Evolutionary conservation across 2,888 invertebrate genomes (phyloP).

Genomic region (Drosophila neoperkinsi): DNA sequence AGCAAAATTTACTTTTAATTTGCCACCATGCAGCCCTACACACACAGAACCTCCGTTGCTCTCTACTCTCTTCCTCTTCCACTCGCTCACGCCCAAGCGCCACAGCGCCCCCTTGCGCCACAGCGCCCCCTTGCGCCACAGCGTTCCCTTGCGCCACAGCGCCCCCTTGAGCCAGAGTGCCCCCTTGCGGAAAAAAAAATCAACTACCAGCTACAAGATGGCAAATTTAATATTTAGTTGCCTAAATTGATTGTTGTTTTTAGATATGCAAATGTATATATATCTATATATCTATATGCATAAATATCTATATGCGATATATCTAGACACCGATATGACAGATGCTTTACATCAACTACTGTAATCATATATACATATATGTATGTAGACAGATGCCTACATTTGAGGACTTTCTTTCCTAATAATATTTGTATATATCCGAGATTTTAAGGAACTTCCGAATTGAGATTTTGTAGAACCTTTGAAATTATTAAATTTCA

Average conservation of each 20-base stretch:
- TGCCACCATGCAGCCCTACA: slow-evolving; percentile 25
- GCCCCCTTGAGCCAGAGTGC: too few species aligned
- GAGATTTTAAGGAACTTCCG: not conserved
- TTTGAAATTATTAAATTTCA: not conserved
- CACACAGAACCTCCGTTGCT: not conserved
- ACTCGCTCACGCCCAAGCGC: slow-evolving; percentile 1
- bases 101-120: slow-evolving; percentile 13
- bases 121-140: too few species aligned
- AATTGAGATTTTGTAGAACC: not conserved
- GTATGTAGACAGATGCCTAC: not conserved
- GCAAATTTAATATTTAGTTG: slow-evolving; percentile 6
- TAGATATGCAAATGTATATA: slow-evolving; percentile 3
- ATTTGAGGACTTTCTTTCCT: too few species aligned
- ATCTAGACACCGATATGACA: slow-evolving; percentile 19
- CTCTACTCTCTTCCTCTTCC: not conserved
- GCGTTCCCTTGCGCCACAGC: slow-evolving; percentile 1
- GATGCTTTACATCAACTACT: not conserved
- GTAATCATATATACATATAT: not conserved
- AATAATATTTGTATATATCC: too few species aligned
- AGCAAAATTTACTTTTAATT: slow-evolving; percentile 65
- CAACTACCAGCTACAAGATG: slow-evolving; percentile 7
- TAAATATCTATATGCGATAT: slow-evolving; percentile 3
- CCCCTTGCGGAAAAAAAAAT: not conserved
- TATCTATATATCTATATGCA: not conserved
- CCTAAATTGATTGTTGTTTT: not conserved